A percentile compares a stretch with the other conserved stretches of the same genome.
These are phyloP conservation scores for Meandrina meandrites DNA, from an alignment of 92 coral and sea anemone species.

Conservation along the genomic window DNA sequence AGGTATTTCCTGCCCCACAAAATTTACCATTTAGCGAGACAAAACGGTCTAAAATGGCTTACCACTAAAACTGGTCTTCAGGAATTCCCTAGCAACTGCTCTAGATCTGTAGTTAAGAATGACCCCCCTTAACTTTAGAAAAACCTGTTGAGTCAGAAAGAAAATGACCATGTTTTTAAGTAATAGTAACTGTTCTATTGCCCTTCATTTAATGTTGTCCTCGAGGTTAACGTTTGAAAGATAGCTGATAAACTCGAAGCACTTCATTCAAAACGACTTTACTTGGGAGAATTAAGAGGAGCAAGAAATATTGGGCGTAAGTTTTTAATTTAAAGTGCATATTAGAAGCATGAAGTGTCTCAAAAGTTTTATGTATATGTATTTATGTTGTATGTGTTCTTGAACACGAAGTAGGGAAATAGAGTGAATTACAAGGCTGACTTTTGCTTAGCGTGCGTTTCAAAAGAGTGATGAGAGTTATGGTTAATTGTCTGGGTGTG, in stretches of 20 bases:
- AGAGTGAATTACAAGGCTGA: neutral
- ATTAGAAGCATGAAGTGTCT: neutral
- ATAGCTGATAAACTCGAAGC: neutral
- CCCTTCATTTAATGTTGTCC: no score
- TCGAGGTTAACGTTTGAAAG: no score
- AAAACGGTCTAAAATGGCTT: no score
- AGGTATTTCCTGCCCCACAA: no score
- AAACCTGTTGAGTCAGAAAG: no score
- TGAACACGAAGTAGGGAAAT: no score
- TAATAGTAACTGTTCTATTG: neutral
- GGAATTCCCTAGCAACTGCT: no score
- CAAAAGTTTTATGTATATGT: neutral
- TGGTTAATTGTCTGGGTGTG: neutral
- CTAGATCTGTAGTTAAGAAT: no score
- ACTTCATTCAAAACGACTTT: neutral
- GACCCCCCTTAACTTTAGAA: no score
- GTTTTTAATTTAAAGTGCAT: neutral
- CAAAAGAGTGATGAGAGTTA: neutral
- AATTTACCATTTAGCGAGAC: no score
- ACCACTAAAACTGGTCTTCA: no score
- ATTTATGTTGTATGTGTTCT: neutral
- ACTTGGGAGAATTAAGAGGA: neutral
- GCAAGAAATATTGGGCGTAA: neutral
- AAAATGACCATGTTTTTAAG: no score
- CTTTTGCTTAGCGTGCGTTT: neutral